phyloP scores from a whole-genome alignment of 1,140 invertebrate genomes.

The Leptopilina clavipes region DNA sequence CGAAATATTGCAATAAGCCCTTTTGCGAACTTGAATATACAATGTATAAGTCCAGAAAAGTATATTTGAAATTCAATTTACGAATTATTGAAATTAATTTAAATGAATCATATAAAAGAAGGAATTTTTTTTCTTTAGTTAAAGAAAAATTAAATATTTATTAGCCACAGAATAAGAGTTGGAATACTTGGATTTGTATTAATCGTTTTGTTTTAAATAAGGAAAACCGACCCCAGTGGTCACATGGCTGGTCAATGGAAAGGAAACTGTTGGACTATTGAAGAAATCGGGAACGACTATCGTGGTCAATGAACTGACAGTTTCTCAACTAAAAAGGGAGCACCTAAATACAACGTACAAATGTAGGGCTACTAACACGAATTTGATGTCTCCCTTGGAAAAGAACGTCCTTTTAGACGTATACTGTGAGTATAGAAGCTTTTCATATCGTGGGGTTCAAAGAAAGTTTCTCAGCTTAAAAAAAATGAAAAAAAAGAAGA shows the following conservation, averaged over 20 bases:
- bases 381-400: slow-evolving; percentile 86
- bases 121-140: too few species aligned
- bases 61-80: too few species aligned
- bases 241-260: slow-evolving; percentile 84
- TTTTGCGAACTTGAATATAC: too few species aligned
- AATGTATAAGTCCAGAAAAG: too few species aligned
- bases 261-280: slow-evolving; percentile 75
- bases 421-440: slow-evolving; percentile 79
- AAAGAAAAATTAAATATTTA: too few species aligned
- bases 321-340: slow-evolving; percentile 81
- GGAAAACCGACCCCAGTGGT: slow-evolving; percentile 88
- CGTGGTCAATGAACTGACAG: slow-evolving; percentile 85
- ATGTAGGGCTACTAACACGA: slow-evolving; percentile 90
- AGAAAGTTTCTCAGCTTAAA: not conserved
- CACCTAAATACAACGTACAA: slow-evolving; percentile 89
- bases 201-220: slow-evolving; percentile 66
- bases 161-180: too few species aligned
- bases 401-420: slow-evolving; percentile 86
- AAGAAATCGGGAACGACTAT: slow-evolving; percentile 81
- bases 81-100: too few species aligned
- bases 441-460: slow-evolving; percentile 2
- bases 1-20: not conserved
- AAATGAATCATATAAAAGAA: too few species aligned
- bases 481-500: too few species aligned
- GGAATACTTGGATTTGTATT: too few species aligned